phyloP scores from a whole-genome alignment of 2,113 vertebrate species.

The Tachycineta bicolor region DNA sequence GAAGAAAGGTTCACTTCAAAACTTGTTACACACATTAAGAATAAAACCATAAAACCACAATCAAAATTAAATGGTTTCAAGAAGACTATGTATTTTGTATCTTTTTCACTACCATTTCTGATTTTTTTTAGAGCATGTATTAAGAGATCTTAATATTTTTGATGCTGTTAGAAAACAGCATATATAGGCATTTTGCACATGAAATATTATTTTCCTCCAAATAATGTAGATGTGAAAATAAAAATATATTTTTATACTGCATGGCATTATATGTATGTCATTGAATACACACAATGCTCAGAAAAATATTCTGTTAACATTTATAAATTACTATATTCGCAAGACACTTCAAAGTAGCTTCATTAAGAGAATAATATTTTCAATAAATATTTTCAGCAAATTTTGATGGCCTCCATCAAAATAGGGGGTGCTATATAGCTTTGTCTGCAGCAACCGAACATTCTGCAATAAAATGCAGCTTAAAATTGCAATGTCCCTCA shows the following conservation, averaged over 20 bases:
- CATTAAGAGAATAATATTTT: constrained; percentile 16
- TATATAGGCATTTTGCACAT: not conserved
- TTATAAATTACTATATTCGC: not conserved
- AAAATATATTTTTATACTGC: not conserved
- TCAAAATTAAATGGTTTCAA: not conserved
- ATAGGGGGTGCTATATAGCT: not conserved
- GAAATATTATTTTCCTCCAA: not conserved
- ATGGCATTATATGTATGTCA: not conserved
- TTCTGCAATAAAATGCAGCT: constrained; percentile 58
- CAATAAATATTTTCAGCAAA: constrained; percentile 54
- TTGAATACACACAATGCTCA: not conserved
- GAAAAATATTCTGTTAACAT: not conserved
- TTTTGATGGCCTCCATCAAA: constrained; percentile 35
- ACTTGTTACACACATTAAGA: not conserved
- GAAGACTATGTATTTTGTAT: not conserved
- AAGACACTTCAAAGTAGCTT: constrained; percentile 41
- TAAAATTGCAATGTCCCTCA: constrained; percentile 46
- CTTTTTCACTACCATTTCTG: not conserved
- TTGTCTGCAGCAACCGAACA: constrained; percentile 57
- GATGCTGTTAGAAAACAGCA: not conserved
- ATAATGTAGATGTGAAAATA: not conserved
- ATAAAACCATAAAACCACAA: not conserved
- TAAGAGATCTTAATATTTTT: not conserved
- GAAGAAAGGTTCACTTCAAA: not conserved
- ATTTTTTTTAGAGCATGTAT: not conserved